Percentiles rank a stretch among this genome's conserved stretches.
phyloP scores from a whole-genome alignment of 2,888 invertebrate species.

The Calameuta idolon region DNA sequence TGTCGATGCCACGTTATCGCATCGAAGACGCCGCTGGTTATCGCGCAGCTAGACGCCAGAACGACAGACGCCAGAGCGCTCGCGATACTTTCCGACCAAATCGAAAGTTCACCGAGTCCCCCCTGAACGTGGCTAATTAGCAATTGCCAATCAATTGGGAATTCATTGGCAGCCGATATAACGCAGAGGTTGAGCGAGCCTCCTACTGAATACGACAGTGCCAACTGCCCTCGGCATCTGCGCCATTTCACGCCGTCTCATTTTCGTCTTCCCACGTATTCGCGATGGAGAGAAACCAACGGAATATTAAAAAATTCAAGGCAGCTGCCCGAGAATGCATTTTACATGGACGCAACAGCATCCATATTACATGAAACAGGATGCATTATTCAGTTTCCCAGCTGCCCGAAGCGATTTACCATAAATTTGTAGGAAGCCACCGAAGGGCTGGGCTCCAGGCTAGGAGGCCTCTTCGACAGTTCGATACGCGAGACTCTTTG shows the following conservation, averaged over 20 bases:
- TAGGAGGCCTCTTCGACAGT: no score
- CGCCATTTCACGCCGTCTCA: no score
- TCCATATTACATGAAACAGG: slow-evolving; percentile 31
- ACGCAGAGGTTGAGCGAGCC: no score
- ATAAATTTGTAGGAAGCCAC: slow-evolving; percentile 13
- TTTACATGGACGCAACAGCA: slow-evolving; percentile 29
- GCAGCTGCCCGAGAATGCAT: slow-evolving; percentile 21
- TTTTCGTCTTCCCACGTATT: no score
- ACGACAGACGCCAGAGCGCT: background rate
- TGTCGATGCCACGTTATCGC: slow-evolving; percentile 1
- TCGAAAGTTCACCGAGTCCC: background rate
- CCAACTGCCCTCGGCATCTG: no score
- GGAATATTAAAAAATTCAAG: background rate
- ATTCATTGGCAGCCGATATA: no score
- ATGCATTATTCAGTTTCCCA: slow-evolving; percentile 28
- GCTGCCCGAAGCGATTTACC: slow-evolving; percentile 12
- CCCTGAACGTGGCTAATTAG: no score
- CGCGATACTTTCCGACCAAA: background rate
- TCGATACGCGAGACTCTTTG: no score
- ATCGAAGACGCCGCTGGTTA: background rate
- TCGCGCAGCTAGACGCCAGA: slow-evolving; percentile 1
- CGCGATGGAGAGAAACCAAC: no score
- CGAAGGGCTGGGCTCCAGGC: no score
- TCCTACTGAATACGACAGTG: no score
- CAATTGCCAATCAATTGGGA: no score